Evolutionary conservation across 2,113 vertebrate species (phyloP).

Genomic region (Numida meleagris): DNA sequence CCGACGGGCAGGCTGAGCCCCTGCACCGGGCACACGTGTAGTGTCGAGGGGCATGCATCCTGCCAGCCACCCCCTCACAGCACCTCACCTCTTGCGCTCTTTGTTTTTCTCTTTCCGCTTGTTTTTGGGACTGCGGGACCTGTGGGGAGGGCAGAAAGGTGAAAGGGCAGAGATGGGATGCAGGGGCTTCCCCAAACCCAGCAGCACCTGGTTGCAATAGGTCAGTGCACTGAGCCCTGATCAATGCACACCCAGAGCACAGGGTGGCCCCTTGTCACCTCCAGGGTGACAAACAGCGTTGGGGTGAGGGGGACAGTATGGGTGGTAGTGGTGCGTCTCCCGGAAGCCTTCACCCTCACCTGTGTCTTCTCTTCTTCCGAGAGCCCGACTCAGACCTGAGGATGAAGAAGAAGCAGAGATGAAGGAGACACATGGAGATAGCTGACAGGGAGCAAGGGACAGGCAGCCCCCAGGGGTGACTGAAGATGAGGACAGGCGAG

Average conservation of each 20-base stretch:
- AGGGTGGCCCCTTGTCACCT: not conserved
- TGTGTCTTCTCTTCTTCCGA: conserved; percentile 93
- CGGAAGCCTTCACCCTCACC: conserved; percentile 76
- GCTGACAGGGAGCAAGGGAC: fast-evolving
- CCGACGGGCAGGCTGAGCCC: not conserved
- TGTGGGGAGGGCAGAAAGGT: conserved; percentile 68
- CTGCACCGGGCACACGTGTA: not conserved
- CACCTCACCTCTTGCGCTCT: conserved; percentile 91
- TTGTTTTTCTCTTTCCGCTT: conserved; percentile 98
- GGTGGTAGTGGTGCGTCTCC: not conserved
- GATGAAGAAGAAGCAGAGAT: conserved; percentile 29
- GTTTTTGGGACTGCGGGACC: conserved; percentile 92
- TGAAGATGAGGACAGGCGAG: not conserved
- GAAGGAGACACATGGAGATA: not conserved
- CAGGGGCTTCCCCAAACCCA: fast-evolving
- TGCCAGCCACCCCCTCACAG: not conserved
- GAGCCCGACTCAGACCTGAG: conserved; percentile 91
- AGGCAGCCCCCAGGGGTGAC: not conserved
- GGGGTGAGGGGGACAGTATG: not conserved
- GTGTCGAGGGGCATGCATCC: not conserved
- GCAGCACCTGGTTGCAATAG: not conserved
- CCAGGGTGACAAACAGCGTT: not conserved
- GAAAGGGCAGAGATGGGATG: not conserved
- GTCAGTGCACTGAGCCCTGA: not conserved
- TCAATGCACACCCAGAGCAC: not conserved